These are phyloP conservation scores for Phoxinus phoxinus DNA, from an alignment of 2,113 vertebrate genomes.

Conservation along the genomic window DNA sequence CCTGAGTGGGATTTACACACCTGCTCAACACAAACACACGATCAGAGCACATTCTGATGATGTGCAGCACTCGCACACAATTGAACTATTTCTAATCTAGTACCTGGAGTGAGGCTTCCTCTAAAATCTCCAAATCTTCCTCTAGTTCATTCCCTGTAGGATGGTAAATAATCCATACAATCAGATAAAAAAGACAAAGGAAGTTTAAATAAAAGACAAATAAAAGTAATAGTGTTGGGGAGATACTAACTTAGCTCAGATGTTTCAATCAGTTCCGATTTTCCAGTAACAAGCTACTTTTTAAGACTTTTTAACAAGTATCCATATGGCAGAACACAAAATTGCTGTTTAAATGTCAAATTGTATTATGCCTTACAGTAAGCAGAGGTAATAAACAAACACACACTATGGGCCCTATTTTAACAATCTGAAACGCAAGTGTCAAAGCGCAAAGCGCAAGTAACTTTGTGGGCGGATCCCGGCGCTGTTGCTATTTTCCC, in stretches of 20 bases:
- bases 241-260: background rate
- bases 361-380: background rate
- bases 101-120: slow-evolving; percentile 97
- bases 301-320: background rate
- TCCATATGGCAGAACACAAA: background rate
- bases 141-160: slow-evolving; percentile 91
- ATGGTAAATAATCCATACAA: background rate
- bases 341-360: background rate
- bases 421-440: too few relatives aligned
- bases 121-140: slow-evolving; percentile 97
- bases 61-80: background rate
- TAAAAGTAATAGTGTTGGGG: background rate
- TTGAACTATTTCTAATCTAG: background rate
- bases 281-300: background rate
- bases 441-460: too few relatives aligned
- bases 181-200: background rate
- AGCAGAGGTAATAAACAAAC: background rate
- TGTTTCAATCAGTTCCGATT: background rate
- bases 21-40: slow-evolving; percentile 65
- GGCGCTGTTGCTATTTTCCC: too few relatives aligned
- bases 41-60: background rate
- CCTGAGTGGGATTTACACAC: slow-evolving; percentile 95
- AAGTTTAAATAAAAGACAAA: too few relatives aligned
- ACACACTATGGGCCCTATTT: too few relatives aligned
- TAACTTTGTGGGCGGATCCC: too few relatives aligned